phyloP scores from a whole-genome alignment of 1,140 invertebrate species.

The Samia ricini region DNA sequence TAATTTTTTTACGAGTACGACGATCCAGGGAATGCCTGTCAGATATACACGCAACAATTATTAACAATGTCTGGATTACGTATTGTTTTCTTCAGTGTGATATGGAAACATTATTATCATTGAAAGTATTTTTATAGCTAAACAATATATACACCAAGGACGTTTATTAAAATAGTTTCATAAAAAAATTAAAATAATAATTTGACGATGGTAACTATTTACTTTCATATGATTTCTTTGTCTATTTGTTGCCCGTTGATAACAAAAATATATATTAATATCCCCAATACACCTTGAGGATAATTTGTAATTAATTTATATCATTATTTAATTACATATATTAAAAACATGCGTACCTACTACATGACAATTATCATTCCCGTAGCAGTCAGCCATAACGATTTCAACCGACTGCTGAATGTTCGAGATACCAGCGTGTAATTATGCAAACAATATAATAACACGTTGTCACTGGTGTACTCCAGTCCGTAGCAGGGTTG shows the following conservation, averaged over 20 bases:
- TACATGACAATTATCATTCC: neutral
- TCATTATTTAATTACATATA: neutral
- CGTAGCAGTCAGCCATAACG: neutral
- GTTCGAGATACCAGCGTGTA: neutral
- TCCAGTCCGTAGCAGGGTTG: neutral
- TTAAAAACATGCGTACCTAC: neutral
- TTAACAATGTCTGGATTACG: no score
- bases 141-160: no score
- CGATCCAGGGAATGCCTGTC: conserved; percentile 38
- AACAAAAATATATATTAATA: neutral
- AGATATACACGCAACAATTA: neutral
- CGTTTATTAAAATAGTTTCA: no score
- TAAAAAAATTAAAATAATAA: no score
- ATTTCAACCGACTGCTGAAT: neutral
- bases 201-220: no score
- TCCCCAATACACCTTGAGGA: neutral
- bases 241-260: no score
- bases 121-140: no score
- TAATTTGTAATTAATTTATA: neutral
- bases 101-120: no score
- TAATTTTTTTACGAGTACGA: conserved; percentile 42
- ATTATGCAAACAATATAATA: conserved; percentile 1
- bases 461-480: neutral
- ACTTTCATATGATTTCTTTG: no score
- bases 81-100: no score